Percentiles rank a stretch among this genome's conserved stretches.
Conservation (phyloP, 2,797 vertebrate species). For the Sebastiscus albofasciatus region DNA sequence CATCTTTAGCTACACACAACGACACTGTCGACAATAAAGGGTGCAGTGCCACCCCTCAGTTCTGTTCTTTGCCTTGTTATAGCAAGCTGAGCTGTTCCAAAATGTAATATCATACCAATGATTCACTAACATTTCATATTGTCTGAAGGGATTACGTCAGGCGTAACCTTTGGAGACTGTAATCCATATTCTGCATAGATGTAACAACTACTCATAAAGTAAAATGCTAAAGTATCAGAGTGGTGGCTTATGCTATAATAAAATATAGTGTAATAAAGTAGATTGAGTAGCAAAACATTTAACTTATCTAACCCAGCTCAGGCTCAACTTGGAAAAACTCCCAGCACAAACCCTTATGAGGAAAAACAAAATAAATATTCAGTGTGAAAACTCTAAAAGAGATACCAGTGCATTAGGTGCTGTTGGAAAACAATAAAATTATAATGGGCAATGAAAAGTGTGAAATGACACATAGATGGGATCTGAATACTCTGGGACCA, state of each 20-base stretch:
- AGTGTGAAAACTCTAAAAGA: neutral
- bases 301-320: neutral
- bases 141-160: slow-evolving; percentile 1
- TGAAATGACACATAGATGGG: neutral
- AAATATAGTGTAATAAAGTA: neutral
- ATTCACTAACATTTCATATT: slow-evolving; percentile 6
- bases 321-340: neutral
- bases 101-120: neutral
- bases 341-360: neutral
- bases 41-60: neutral
- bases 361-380: slow-evolving; percentile 5
- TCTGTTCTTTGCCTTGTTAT: neutral
- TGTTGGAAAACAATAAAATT: neutral
- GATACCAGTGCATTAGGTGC: neutral
- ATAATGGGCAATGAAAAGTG: neutral
- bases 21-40: neutral
- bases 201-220: neutral
- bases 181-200: neutral
- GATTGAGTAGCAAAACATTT: neutral
- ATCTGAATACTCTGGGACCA: neutral
- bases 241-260: neutral
- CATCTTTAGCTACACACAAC: neutral
- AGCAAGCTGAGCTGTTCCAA: slow-evolving; percentile 3
- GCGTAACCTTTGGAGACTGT: slow-evolving; percentile 6
- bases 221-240: neutral